A percentile compares a stretch with the other conserved stretches of the same genome.
phyloP scores from a whole-genome alignment of 1,140 invertebrate species.

The Orius insidiosus region DNA sequence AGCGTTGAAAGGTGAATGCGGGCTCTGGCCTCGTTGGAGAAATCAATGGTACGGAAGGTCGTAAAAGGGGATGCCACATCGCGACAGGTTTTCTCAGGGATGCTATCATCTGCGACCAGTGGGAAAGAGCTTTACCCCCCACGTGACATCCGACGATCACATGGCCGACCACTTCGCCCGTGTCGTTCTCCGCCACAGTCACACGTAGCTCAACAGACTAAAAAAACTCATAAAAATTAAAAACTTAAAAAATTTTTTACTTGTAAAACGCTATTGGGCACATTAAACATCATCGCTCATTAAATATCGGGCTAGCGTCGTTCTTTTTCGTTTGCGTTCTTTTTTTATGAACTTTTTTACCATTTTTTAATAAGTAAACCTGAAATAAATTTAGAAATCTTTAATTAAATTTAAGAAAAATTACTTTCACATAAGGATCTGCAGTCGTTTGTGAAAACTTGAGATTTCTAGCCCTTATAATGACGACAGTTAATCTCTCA shows the following conservation, averaged over 20 bases:
- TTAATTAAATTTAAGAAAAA: not conserved
- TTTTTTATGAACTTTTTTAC: slow-evolving; percentile 60
- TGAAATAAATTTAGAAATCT: slow-evolving; percentile 24
- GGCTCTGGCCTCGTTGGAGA: too few relatives aligned
- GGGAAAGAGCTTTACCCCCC: slow-evolving; percentile 48
- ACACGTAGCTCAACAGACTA: slow-evolving; percentile 51
- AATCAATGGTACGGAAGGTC: not conserved
- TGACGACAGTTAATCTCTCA: slow-evolving; percentile 36
- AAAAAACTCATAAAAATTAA: slow-evolving; percentile 23
- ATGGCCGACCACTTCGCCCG: slow-evolving; percentile 41
- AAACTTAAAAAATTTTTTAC: slow-evolving; percentile 23
- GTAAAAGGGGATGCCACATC: slow-evolving; percentile 59
- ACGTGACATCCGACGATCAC: slow-evolving; percentile 50
- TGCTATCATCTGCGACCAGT: slow-evolving; percentile 73
- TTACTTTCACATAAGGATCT: slow-evolving; percentile 37
- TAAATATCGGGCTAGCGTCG: slow-evolving; percentile 55
- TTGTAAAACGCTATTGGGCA: slow-evolving; percentile 45
- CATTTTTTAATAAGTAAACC: slow-evolving; percentile 57
- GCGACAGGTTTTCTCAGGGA: slow-evolving; percentile 61
- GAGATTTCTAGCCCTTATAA: slow-evolving; percentile 38
- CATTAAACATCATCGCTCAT: slow-evolving; percentile 60
- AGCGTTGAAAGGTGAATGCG: too few relatives aligned
- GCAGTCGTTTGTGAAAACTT: slow-evolving; percentile 27
- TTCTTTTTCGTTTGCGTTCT: slow-evolving; percentile 49
- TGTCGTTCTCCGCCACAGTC: slow-evolving; percentile 38